Base-by-base conservation (phyloP, 2,113 vertebrate species). In the Pavo muticus region DNA sequence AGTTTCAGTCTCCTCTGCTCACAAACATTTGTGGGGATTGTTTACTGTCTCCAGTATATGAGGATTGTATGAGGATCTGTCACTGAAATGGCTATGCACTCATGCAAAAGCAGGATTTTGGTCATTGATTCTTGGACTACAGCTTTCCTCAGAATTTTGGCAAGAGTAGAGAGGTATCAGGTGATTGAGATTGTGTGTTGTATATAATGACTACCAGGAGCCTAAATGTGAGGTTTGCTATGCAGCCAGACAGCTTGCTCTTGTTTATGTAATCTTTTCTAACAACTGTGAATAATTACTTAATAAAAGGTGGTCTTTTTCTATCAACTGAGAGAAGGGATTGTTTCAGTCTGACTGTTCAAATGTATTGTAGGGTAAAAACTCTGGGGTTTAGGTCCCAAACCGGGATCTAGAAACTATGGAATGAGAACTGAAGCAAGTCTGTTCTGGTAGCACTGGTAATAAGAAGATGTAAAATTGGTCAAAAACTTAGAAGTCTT, bases 341-440 rank as follows among this genome's bases (percentile, higher is more conserved):
- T 42, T 8, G 1, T 61, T 88, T 83, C 63, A 73, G 29, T 89
- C 10, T 54, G 10, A 21, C 14, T 79, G 4, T 29, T 57, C 20
- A 72, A 0, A 6, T 68, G 16, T 14, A 45, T 27, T 30, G 15
- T 30, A 54, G 27, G 19, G 27, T 0, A 1, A n/a, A 57, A 59
- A n/a, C 10, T n/a, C 30, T 12, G 14, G 5, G 3, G 2, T 67
- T 71, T 59, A 56, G 24, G 16, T 63, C 47, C n/a, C 23, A 72
- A 52, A 44, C 6, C 7, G 56, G 29, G 3, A 30, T 73, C 9
- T 18, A 30, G 69, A 80, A 76, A 19, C 4, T 25, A 1, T 50
- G 6, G 18, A 32, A 0, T n/a, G 37, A 23, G 30, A 81, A 44
- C 29, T 57, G 60, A 14, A 61, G 10, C 0, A 0, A 37, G 12